Base-by-base conservation (phyloP, 2,888 invertebrate species). In the Sepioteuthis lessoniana region DNA sequence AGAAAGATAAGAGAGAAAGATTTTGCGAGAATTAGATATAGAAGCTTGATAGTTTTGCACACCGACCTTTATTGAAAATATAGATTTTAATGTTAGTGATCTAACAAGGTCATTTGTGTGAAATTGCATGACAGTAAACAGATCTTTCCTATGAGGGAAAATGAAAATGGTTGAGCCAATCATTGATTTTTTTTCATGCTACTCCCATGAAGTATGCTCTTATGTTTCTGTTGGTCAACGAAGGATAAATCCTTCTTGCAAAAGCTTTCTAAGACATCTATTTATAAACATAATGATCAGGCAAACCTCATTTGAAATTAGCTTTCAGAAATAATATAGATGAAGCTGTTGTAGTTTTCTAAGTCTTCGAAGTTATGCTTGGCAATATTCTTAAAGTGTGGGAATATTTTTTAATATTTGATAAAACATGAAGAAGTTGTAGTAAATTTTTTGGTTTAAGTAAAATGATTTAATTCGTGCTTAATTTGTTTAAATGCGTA, bases 11-110 rank as follows among this genome's bases (percentile, higher is more conserved):
- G 76, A 16, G 55, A 16, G 60, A 60, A 60, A 60, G n/a, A n/a
- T n/a, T 76, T n/a, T n/a, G n/a, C n/a, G n/a, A 35, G 76, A 76
- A 76, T 76, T 19, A 4, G 76, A 76, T n/a, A 76, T n/a, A n/a
- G 76, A 35, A 60, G 76, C 16, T n/a, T 76, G 76, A 76, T 76
- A 76, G n/a, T 76, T 76, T 76, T 76, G n/a, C 35, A 76, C 76
- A 35, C 76, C 8, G 76, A 76, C n/a, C 76, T 76, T 76, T 76
- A 76, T 76, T 76, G 76, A 76, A 76, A 76, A n/a, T 76, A 76
- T 76, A 76, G 76, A 76, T 76, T 76, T 35, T n/a, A 76, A 76
- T 76, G n/a, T 76, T 76, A 76, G n/a, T 76, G n/a, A 76, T 76
- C 76, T 76, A 76, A 76, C 76, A 10, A n/a, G 76, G 76, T 35